phyloP scores from a whole-genome alignment of 2,888 invertebrate genomes.

The Drosophila prostipennis region DNA sequence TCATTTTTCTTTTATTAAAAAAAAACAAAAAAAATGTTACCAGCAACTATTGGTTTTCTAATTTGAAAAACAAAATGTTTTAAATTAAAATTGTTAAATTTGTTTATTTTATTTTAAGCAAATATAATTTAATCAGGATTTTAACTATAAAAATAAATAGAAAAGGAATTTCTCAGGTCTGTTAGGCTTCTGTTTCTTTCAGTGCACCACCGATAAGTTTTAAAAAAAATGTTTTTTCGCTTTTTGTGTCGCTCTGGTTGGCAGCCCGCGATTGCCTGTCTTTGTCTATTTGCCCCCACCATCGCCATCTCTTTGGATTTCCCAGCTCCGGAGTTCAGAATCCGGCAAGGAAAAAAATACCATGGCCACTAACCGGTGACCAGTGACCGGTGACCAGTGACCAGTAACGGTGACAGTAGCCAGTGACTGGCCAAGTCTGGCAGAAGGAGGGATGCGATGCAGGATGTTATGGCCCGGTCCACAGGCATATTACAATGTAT shows the following conservation, averaged over 20 bases:
- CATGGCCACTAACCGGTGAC: slow-evolving; percentile 4
- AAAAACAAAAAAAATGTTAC: no score
- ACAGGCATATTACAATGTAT: slow-evolving; percentile 49
- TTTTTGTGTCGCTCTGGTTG: background rate
- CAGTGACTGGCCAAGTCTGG: slow-evolving; percentile 10
- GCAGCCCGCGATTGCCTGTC: slow-evolving; percentile 16
- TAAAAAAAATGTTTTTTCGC: background rate
- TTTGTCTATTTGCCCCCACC: background rate
- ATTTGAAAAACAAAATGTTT: no score
- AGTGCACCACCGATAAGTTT: no score
- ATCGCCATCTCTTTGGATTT: background rate
- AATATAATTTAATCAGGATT: no score
- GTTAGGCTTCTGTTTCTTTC: background rate
- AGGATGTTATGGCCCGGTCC: slow-evolving; percentile 11
- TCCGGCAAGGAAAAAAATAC: slow-evolving; percentile 1
- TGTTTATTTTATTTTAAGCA: no score
- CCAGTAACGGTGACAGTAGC: slow-evolving; percentile 12
- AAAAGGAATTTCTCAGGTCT: no score
- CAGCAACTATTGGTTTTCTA: no score
- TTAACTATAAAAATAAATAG: no score
- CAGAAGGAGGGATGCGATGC: slow-evolving; percentile 1
- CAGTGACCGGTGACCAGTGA: background rate
- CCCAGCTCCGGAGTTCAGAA: background rate
- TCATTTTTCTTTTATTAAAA: no score
- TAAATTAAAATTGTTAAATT: no score